Evolutionary conservation across 2,113 vertebrate species (phyloP).

Genomic region (Pterocles orientalis): DNA sequence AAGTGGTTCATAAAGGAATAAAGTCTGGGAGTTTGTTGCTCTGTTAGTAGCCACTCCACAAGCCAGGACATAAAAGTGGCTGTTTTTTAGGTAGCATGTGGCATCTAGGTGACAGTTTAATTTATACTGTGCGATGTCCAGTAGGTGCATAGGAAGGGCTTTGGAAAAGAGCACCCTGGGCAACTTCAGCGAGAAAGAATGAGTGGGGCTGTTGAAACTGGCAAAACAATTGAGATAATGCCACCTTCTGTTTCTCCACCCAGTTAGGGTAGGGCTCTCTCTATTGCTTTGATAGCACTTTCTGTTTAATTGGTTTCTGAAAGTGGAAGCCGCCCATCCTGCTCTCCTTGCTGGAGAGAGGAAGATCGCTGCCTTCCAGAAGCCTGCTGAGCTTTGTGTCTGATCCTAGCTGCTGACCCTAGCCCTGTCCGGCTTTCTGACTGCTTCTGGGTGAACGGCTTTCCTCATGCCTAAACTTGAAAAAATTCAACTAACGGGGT

Average conservation of each 20-base stretch:
- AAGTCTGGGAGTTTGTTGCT: background rate
- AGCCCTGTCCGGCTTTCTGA: constrained; percentile 36
- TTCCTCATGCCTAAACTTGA: background rate
- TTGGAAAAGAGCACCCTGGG: background rate
- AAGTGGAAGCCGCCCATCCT: constrained; percentile 55
- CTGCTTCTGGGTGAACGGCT: background rate
- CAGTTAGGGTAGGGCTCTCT: constrained; percentile 52
- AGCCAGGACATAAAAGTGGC: background rate
- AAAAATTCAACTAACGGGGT: background rate
- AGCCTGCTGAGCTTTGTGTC: background rate
- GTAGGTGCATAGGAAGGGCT: background rate
- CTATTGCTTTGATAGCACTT: constrained; percentile 65
- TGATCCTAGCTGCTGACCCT: background rate
- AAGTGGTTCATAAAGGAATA: background rate
- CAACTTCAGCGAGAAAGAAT: background rate
- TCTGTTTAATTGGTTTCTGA: constrained; percentile 61
- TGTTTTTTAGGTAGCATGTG: background rate
- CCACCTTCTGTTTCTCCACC: constrained; percentile 50
- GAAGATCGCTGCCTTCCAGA: constrained; percentile 42
- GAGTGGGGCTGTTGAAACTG: background rate
- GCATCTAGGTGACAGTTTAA: background rate
- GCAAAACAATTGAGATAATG: background rate
- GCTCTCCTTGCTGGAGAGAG: constrained; percentile 58
- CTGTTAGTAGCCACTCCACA: background rate
- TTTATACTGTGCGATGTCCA: background rate